Conservation (phyloP, 2,888 invertebrate species). For the Idaea aversata region DNA sequence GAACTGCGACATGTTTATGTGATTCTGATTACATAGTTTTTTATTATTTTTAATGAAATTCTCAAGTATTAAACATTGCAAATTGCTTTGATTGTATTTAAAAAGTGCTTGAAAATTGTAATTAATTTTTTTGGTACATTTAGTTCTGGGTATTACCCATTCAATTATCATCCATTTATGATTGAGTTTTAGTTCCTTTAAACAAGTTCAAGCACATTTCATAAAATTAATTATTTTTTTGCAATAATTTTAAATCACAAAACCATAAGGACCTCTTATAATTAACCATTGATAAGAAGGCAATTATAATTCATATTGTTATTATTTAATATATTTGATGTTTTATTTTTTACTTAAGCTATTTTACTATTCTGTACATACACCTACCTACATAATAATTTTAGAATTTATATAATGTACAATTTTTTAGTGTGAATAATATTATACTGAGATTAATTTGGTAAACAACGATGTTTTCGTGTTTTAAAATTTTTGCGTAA, state of each 20-base stretch:
- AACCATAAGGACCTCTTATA: slow-evolving; percentile 82
- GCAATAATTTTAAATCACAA: slow-evolving; percentile 68
- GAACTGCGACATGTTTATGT: slow-evolving; percentile 72
- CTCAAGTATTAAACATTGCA: not conserved
- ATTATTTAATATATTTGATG: slow-evolving; percentile 81
- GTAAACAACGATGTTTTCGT: slow-evolving; percentile 62
- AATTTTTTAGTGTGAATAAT: slow-evolving; percentile 80
- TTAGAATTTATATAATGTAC: slow-evolving; percentile 77
- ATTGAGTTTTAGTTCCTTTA: slow-evolving; percentile 23
- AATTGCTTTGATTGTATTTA: not conserved
- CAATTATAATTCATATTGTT: slow-evolving; percentile 80
- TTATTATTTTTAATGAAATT: slow-evolving; percentile 38
- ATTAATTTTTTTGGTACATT: slow-evolving; percentile 12
- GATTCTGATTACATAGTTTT: slow-evolving; percentile 72
- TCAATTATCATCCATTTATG: slow-evolving; percentile 39
- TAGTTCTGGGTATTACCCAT: slow-evolving; percentile 18
- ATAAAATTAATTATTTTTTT: slow-evolving; percentile 35
- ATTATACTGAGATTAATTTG: slow-evolving; percentile 70
- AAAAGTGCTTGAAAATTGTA: slow-evolving; percentile 7
- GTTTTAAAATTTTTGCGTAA: slow-evolving; percentile 51
- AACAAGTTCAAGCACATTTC: slow-evolving; percentile 50
- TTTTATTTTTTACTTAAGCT: slow-evolving; percentile 78
- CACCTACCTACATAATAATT: slow-evolving; percentile 64
- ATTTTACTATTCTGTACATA: slow-evolving; percentile 78
- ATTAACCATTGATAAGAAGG: slow-evolving; percentile 81